Evolutionary conservation across 1,140 invertebrate genomes (phyloP).

Genomic region (Pachypeltis micranthus): DNA sequence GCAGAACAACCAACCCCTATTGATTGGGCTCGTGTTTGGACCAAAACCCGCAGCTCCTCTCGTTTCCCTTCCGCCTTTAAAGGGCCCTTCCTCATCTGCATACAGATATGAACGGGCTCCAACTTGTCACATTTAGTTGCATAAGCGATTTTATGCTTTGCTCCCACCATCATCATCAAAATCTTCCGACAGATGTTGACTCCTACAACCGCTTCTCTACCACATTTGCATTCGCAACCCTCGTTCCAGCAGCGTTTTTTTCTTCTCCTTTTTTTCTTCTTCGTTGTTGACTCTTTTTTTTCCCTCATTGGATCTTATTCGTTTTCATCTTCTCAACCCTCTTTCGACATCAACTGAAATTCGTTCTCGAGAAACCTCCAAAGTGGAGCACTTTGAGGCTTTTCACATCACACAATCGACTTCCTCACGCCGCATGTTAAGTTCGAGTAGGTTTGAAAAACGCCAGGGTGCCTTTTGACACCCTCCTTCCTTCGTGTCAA

Average conservation of each 20-base stretch:
- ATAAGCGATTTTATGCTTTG: conserved; percentile 16
- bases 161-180: conserved; percentile 6
- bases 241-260: too few relatives aligned
- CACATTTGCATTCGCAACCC: neutral
- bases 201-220: neutral
- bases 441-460: too few relatives aligned
- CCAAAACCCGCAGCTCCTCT: neutral
- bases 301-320: too few relatives aligned
- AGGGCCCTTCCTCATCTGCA: conserved; percentile 10
- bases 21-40: conserved; percentile 4
- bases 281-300: neutral
- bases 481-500: too few relatives aligned
- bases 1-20: neutral
- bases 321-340: neutral
- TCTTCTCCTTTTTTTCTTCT: neutral
- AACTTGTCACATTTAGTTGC: conserved; percentile 17
- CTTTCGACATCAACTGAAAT: neutral
- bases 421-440: too few relatives aligned
- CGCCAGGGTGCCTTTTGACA: too few relatives aligned
- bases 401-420: conserved; percentile 2
- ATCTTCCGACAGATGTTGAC: conserved; percentile 1
- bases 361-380: neutral
- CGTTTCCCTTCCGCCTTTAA: neutral
- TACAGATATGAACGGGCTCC: conserved; percentile 14
- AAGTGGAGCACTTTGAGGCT: neutral